Evolutionary conservation across 2,113 vertebrate species (phyloP).

Genomic region (Myrmecophaga tridactyla): DNA sequence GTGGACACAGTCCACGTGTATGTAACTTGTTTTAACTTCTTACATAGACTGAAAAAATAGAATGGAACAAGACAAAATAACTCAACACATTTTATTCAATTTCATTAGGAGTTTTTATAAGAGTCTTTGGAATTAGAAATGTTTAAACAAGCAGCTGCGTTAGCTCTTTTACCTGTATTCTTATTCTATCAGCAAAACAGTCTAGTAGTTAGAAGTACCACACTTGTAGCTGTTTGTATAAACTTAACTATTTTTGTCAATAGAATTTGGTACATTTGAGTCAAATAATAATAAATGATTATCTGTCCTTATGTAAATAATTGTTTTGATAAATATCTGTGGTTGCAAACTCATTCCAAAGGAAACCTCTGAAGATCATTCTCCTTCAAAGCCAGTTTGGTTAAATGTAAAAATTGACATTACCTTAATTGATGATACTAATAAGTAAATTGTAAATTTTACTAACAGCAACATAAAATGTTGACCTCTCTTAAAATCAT

Average conservation of each 20-base stretch:
- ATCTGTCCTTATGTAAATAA: constrained; percentile 15
- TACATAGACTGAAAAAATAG: not conserved
- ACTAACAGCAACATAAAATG: constrained; percentile 5
- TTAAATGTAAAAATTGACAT: not conserved
- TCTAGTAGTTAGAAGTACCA: not conserved
- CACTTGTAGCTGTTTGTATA: not conserved
- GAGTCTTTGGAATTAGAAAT: constrained; percentile 1
- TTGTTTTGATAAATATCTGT: constrained; percentile 33
- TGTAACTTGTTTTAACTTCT: not conserved
- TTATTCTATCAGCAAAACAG: not conserved
- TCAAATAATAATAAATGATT: not conserved
- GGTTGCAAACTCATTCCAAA: not conserved
- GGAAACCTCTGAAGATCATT: constrained; percentile 21
- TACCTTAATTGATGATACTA: not conserved
- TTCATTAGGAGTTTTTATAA: not conserved
- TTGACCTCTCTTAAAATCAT: not conserved
- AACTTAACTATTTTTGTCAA: constrained; percentile 5
- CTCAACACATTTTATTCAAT: not conserved
- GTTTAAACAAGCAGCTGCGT: not conserved
- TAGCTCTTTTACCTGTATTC: not conserved
- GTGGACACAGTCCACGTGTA: not conserved
- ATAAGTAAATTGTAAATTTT: not conserved
- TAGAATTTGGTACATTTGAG: not conserved
- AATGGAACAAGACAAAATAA: not conserved
- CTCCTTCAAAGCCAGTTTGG: constrained; percentile 37